These are phyloP conservation scores for Apotomis capreana DNA, from an alignment of 2,888 invertebrate genomes.

Conservation along the genomic window DNA sequence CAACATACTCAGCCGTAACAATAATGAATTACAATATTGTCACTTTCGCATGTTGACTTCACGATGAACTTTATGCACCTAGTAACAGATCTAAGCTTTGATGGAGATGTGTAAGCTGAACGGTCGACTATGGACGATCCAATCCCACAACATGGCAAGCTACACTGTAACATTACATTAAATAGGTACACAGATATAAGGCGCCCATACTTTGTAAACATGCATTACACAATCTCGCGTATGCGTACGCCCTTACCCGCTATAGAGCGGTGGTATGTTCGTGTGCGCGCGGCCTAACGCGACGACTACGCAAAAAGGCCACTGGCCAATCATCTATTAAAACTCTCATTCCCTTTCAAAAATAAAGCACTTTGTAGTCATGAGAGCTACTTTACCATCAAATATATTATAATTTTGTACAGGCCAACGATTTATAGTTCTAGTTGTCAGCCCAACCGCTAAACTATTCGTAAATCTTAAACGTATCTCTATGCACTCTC, in stretches of 20 bases:
- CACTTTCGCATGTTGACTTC: not conserved
- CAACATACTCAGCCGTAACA: not conserved
- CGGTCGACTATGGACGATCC: conserved; percentile 1
- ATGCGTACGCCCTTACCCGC: conserved; percentile 14
- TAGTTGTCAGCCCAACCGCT: conserved; percentile 51
- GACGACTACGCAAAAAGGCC: conserved; percentile 45
- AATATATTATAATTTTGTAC: conserved; percentile 74
- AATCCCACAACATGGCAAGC: conserved; percentile 12
- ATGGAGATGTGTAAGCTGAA: conserved; percentile 23
- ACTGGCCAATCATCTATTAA: conserved; percentile 49
- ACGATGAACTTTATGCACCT: conserved; percentile 55
- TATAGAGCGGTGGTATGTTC: conserved; percentile 2
- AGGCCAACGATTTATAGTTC: conserved; percentile 59
- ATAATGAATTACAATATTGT: not conserved
- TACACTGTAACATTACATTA: conserved; percentile 22
- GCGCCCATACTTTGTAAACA: conserved; percentile 6
- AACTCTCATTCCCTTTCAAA: conserved; percentile 64
- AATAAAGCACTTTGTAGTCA: conserved; percentile 70
- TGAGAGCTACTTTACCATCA: conserved; percentile 67
- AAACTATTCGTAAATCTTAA: conserved; percentile 49
- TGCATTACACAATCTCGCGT: conserved; percentile 10
- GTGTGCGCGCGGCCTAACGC: conserved; percentile 22
- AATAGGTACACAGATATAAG: conserved; percentile 20
- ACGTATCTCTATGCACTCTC: conserved; percentile 59
- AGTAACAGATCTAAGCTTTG: conserved; percentile 55